A percentile compares a stretch with the other conserved stretches of the same genome.
Conservation (phyloP, 2,888 invertebrate species). For the Chrysodeixis includens region DNA sequence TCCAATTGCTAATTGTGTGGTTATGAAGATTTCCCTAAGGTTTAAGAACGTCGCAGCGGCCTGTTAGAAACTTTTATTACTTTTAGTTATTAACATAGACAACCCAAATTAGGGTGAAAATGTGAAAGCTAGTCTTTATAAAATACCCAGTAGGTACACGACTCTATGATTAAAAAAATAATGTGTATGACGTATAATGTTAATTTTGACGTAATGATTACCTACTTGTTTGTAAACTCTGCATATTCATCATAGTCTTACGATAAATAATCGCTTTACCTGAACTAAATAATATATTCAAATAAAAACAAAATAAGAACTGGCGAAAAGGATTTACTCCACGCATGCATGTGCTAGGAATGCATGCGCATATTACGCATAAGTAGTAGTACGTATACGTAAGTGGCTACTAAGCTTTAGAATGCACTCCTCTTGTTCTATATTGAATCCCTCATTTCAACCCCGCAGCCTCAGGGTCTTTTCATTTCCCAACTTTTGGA, state of each 20-base stretch:
- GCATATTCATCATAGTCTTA: too few relatives aligned
- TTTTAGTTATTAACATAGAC: not conserved
- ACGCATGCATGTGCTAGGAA: conserved; percentile 2
- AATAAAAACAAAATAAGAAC: not conserved
- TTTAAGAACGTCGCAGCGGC: not conserved
- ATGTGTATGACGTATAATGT: too few relatives aligned
- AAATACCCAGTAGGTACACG: too few relatives aligned
- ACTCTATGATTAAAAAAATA: too few relatives aligned
- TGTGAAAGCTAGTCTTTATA: too few relatives aligned
- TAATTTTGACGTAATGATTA: too few relatives aligned
- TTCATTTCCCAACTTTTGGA: conserved; percentile 78
- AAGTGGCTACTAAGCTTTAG: conserved; percentile 38
- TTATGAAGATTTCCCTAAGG: conserved; percentile 21
- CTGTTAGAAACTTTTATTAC: not conserved
- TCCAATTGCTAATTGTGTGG: conserved; percentile 30
- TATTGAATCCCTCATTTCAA: conserved; percentile 72
- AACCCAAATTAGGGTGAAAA: not conserved
- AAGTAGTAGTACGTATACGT: too few relatives aligned
- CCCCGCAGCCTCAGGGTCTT: conserved; percentile 70
- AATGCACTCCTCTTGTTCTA: conserved; percentile 61
- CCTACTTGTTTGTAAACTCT: too few relatives aligned
- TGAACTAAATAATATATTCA: not conserved
- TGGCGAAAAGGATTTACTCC: not conserved
- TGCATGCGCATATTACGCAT: conserved; percentile 15
- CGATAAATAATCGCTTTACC: too few relatives aligned